Evolutionary conservation across 2,888 invertebrate species (phyloP), one percentile per base, ranked within the genome.

Genomic region (Mythimna albipuncta): DNA sequence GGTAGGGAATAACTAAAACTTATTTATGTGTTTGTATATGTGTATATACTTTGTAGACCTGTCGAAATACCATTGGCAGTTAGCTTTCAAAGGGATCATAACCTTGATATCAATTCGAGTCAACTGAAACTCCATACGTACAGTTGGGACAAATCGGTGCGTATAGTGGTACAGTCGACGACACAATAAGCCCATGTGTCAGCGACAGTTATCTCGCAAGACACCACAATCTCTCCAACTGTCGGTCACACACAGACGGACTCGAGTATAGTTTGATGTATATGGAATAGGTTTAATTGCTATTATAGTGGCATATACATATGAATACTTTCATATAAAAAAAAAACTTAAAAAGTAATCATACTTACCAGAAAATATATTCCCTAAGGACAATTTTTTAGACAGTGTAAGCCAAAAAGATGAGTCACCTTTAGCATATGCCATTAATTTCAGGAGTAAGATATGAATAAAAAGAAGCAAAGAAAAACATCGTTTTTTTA

Each of bases 171-270:
- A 83, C 76, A 77, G 68, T 77, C 65, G 64, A 38, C 65, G 79
- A 82, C 76, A 83, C 86, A 86, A 83, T 86, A 83, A 86, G 79
- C 85, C 70, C 71, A 78, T 75, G 77, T 87, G 87, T 82, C 79
- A 74, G 52, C 79, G 85, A 83, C 87, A 87, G 82, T 59, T 80
- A 77, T 85, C 85, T 85, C 85, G 68, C 76, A 84, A 82, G 85
- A 85, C 77, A 78, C 82, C 86, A 81, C 84, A 76, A 84, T 85
- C 82, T 86, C 79, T 82, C 79, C 63, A 77, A 69, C 79, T 77
- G 85, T 87, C 87, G 77, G 62, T 79, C 84, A 81, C 77, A 81
- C 72, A 73, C 77, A 77, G 80, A 82, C 79, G 72, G 69, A 79
- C 73, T 64, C 64, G 73, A 59, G 72, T 75, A 70, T 71, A 70